Percentiles rank a stretch among this genome's conserved stretches.
phyloP scores from a whole-genome alignment of 1,140 invertebrate genomes.

The Steinernema feltiae region DNA sequence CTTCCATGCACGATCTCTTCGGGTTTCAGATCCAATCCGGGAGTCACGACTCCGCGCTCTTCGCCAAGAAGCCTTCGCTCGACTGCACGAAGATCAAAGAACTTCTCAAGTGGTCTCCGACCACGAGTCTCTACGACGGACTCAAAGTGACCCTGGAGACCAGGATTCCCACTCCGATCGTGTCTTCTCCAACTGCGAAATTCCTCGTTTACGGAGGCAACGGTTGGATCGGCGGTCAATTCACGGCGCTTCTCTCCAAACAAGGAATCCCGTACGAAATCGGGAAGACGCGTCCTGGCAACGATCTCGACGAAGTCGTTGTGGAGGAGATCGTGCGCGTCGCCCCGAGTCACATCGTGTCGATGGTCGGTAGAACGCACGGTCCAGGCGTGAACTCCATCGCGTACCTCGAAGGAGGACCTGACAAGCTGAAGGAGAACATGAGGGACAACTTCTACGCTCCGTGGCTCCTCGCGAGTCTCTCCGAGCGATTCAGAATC shows the following conservation, averaged over 20 bases:
- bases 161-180: background rate
- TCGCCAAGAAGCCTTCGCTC: background rate
- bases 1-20: background rate
- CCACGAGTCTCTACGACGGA: background rate
- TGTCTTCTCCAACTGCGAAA: conserved; percentile 14
- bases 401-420: conserved; percentile 26
- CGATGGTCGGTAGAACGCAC: conserved; percentile 29
- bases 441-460: conserved; percentile 43
- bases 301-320: conserved; percentile 35
- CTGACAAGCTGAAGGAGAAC: conserved; percentile 39
- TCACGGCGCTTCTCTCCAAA: conserved; percentile 21
- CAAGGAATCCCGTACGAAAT: conserved; percentile 19
- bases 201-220: conserved; percentile 37
- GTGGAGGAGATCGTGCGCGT: conserved; percentile 31
- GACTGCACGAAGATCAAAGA: background rate
- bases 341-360: conserved; percentile 27
- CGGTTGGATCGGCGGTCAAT: conserved; percentile 35
- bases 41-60: background rate
- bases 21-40: background rate
- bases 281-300: conserved; percentile 20
- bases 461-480: conserved; percentile 42
- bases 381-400: conserved; percentile 19
- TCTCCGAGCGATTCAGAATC: conserved; percentile 38
- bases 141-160: conserved; percentile 12
- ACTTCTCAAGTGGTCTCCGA: background rate